Conservation (phyloP, 1,140 invertebrate genomes). For the Oncopeltus fasciatus region DNA sequence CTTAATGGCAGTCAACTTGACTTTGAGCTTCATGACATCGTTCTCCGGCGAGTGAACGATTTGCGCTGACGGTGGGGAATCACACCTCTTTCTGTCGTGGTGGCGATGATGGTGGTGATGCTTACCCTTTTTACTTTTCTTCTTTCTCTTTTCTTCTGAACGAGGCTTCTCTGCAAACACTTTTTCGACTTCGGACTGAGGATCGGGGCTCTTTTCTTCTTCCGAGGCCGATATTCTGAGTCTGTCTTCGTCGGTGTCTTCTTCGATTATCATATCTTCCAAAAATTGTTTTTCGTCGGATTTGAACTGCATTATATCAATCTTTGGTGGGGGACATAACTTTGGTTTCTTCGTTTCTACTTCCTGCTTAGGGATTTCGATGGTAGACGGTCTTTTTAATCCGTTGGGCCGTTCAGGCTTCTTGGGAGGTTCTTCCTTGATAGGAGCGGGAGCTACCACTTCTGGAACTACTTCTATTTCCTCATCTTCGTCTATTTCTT, state of each 20-base stretch:
- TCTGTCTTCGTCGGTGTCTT: slow-evolving; percentile 20
- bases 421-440: background rate
- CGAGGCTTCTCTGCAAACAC: slow-evolving; percentile 16
- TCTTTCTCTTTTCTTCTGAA: slow-evolving; percentile 15
- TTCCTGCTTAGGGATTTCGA: background rate
- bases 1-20: slow-evolving; percentile 25
- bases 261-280: slow-evolving; percentile 18
- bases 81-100: slow-evolving; percentile 16
- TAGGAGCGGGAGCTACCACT: background rate
- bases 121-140: slow-evolving; percentile 22
- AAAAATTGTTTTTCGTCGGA: slow-evolving; percentile 10
- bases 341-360: background rate
- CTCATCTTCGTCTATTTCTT: slow-evolving; percentile 4
- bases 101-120: slow-evolving; percentile 25
- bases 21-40: slow-evolving; percentile 27
- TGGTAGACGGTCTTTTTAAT: background rate
- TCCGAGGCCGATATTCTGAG: slow-evolving; percentile 14
- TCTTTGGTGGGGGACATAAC: background rate
- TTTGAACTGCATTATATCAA: background rate
- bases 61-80: slow-evolving; percentile 23
- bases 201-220: slow-evolving; percentile 13
- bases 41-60: slow-evolving; percentile 25
- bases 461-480: background rate
- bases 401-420: background rate
- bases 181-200: slow-evolving; percentile 18